A percentile compares a stretch with the other conserved stretches of the same genome.
Evolutionary conservation across 2,888 invertebrate genomes (phyloP).

Genomic region (Amitus sp.): DNA sequence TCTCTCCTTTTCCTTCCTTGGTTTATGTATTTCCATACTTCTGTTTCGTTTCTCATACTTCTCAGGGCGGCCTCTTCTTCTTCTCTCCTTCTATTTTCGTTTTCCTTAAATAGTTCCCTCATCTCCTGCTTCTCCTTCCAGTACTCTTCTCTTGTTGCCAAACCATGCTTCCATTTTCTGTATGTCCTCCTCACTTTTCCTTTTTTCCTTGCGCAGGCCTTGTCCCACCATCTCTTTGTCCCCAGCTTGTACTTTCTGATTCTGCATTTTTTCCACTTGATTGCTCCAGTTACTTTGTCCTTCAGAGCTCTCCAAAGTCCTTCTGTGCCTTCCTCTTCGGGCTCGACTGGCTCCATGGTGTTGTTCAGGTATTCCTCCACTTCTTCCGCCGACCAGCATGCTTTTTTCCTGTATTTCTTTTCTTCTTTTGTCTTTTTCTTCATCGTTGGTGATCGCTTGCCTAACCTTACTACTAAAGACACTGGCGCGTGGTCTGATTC

Average conservation of each 20-base stretch:
- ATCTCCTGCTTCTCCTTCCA: background rate
- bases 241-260: slow-evolving; percentile 13
- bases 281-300: slow-evolving; percentile 4
- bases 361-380: no score
- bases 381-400: no score
- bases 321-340: no score
- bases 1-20: background rate
- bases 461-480: background rate
- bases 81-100: slow-evolving; percentile 3
- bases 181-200: background rate
- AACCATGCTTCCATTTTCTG: slow-evolving; percentile 7
- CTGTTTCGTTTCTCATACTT: background rate
- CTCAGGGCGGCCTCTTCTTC: slow-evolving; percentile 11
- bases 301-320: no score
- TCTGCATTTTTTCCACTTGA: slow-evolving; percentile 4
- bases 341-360: no score
- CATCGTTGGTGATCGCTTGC: slow-evolving; percentile 8
- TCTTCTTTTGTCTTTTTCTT: slow-evolving; percentile 2
- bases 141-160: background rate
- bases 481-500: slow-evolving; percentile 29
- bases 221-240: slow-evolving; percentile 22
- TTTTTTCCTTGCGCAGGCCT: slow-evolving; percentile 4
- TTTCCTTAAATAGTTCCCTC: slow-evolving; percentile 8
- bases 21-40: background rate
- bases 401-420: no score